These are phyloP conservation scores for Ormia ochracea DNA, from an alignment of 2,888 invertebrate species.

Conservation along the genomic window DNA sequence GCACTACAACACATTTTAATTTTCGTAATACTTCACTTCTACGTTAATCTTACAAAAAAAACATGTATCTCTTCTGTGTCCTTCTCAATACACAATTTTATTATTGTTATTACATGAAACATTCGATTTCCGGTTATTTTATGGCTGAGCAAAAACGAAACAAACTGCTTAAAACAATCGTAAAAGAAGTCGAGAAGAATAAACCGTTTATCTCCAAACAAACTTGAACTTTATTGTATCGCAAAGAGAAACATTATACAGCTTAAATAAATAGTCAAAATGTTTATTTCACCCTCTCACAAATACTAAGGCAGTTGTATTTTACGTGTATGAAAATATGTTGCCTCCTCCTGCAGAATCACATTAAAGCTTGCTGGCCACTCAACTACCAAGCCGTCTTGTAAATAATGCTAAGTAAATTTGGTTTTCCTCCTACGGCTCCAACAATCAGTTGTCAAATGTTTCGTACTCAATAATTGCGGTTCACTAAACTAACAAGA, in stretches of 20 bases:
- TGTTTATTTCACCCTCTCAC: not conserved
- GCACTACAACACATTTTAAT: not conserved
- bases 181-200: not conserved
- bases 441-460: slow-evolving; percentile 35
- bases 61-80: not conserved
- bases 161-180: too few relatives aligned
- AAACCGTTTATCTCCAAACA: slow-evolving; percentile 20
- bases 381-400: not conserved
- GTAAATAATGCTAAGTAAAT: slow-evolving; percentile 22
- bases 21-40: not conserved
- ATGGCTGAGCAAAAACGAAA: too few relatives aligned
- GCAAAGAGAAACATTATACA: not conserved
- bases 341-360: not conserved
- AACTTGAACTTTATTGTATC: slow-evolving; percentile 16
- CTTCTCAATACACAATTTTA: not conserved
- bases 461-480: slow-evolving; percentile 45
- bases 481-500: slow-evolving; percentile 34
- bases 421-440: not conserved
- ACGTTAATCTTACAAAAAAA: not conserved
- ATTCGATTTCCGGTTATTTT: not conserved
- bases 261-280: slow-evolving; percentile 8
- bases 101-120: slow-evolving; percentile 16
- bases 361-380: not conserved
- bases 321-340: not conserved
- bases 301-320: not conserved